These are phyloP conservation scores for Pristionchus japonicus DNA, from an alignment of 2,888 invertebrate genomes.

Conservation along the genomic window DNA sequence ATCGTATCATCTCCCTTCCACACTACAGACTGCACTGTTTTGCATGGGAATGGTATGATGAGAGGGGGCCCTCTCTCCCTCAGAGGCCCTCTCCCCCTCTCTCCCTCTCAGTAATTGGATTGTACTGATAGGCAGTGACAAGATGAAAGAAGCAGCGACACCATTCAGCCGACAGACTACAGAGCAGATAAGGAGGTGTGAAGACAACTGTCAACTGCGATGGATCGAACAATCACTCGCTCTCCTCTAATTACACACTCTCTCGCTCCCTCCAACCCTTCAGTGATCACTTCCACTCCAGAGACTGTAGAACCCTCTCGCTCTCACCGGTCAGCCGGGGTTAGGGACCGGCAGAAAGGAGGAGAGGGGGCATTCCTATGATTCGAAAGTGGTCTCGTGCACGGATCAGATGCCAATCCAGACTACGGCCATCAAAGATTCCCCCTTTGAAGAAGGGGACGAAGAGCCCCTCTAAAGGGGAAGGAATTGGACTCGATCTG, in stretches of 20 bases:
- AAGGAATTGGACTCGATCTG: neutral
- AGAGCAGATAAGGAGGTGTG: neutral
- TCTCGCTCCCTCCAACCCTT: no score
- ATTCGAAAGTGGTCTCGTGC: neutral
- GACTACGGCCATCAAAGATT: neutral
- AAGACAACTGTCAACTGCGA: neutral
- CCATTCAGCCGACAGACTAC: conserved; percentile 24
- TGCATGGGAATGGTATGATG: conserved; percentile 1
- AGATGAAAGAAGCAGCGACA: neutral
- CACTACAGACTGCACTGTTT: conserved; percentile 34
- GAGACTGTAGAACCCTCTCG: no score
- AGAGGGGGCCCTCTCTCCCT: neutral
- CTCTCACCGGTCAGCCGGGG: neutral
- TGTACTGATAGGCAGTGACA: conserved; percentile 29
- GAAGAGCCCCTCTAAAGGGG: neutral
- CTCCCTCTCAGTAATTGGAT: neutral
- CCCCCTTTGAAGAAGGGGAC: no score
- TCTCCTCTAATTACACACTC: no score
- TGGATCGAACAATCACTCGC: neutral
- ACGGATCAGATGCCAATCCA: conserved; percentile 2
- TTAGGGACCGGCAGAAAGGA: neutral
- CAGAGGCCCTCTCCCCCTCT: neutral
- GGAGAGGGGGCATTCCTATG: neutral
- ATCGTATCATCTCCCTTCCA: neutral
- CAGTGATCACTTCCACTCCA: no score